These are phyloP conservation scores for Anniella stebbinsi DNA, from an alignment of 2,797 vertebrate species.

Conservation along the genomic window DNA sequence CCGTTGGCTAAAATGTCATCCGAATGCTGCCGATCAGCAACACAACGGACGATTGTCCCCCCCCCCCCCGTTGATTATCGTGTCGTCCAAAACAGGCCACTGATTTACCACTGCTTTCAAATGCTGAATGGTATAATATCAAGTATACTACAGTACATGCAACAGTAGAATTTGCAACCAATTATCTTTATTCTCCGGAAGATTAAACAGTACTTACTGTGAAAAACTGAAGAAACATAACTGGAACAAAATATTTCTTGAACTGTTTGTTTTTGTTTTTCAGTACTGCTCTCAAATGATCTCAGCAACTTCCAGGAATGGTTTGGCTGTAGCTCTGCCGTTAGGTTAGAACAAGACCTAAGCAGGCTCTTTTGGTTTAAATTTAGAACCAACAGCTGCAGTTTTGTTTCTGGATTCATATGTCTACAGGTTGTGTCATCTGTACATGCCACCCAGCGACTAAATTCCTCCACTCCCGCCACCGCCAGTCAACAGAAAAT, in stretches of 20 bases:
- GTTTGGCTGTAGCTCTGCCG: conserved; percentile 46
- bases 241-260: conserved; percentile 31
- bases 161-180: conserved; percentile 11
- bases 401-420: conserved; percentile 52
- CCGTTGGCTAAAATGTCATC: too few relatives aligned
- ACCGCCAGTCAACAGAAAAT: not conserved
- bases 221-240: conserved; percentile 75
- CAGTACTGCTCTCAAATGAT: conserved; percentile 21
- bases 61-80: too few relatives aligned
- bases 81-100: too few relatives aligned
- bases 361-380: conserved; percentile 62
- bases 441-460: conserved; percentile 14
- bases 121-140: not conserved
- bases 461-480: not conserved
- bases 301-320: not conserved
- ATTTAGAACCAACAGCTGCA: conserved; percentile 76
- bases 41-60: too few relatives aligned
- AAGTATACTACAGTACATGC: accelerated
- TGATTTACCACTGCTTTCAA: not conserved
- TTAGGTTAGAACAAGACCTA: conserved; percentile 32
- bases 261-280: conserved; percentile 36
- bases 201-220: conserved; percentile 63
- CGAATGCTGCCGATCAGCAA: too few relatives aligned
- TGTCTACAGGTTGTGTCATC: conserved; percentile 46
- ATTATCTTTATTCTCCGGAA: not conserved